phyloP scores from a whole-genome alignment of 2,797 vertebrate species.

The Diplodus sargus region DNA sequence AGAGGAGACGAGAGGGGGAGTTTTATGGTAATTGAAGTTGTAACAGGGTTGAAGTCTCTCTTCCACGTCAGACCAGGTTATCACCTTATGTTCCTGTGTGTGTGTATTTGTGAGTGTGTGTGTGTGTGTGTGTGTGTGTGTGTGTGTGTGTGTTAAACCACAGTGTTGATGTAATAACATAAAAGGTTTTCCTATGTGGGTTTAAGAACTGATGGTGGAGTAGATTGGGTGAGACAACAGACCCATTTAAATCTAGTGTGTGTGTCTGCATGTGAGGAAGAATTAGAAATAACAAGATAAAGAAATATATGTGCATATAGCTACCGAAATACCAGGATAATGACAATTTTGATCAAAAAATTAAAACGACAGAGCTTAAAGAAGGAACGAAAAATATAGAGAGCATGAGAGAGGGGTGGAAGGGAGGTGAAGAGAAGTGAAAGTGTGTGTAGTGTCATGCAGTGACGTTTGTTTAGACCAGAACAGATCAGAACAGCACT shows the following conservation, averaged over 20 bases:
- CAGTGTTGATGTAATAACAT: conserved; percentile 95
- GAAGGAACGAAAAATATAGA: conserved; percentile 21
- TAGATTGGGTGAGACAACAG: conserved; percentile 92
- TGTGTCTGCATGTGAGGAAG: conserved; percentile 15
- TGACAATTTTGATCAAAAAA: background rate
- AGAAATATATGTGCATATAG: background rate
- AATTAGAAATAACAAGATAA: conserved; percentile 3
- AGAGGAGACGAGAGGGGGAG: conserved; percentile 4
- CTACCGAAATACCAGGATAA: background rate
- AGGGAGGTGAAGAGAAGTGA: conserved; percentile 80
- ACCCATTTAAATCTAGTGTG: conserved; percentile 86
- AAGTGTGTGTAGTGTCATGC: conserved; percentile 89
- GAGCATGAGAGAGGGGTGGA: conserved; percentile 28
- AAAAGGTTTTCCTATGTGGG: conserved; percentile 90
- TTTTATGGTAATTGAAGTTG: conserved; percentile 81
- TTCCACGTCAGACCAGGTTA: conserved; percentile 89
- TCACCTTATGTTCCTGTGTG: conserved; percentile 74
- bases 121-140: conserved; percentile 36
- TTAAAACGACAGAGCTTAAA: background rate
- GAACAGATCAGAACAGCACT: conserved; percentile 88
- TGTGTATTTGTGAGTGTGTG: conserved; percentile 13
- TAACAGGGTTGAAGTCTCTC: conserved; percentile 75
- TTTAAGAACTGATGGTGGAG: conserved; percentile 90
- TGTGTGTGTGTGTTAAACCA: conserved; percentile 49
- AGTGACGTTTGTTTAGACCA: conserved; percentile 92